Evolutionary conservation across 2,888 invertebrate species (phyloP).

Genomic region (Oligia fasciuncula): DNA sequence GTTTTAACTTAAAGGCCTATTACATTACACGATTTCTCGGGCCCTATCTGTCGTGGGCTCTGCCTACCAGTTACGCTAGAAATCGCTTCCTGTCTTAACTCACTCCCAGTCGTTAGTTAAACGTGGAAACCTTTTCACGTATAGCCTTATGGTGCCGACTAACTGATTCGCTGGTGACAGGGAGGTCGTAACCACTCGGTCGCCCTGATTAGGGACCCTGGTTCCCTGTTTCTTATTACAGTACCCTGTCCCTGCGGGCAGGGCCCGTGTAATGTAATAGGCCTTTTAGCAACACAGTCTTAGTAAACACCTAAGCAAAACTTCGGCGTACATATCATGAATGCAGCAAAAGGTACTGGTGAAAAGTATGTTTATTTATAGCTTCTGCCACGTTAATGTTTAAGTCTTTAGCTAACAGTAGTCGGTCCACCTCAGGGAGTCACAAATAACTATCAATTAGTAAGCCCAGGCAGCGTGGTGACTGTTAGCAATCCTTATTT

Average conservation of each 20-base stretch:
- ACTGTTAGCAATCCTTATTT: constrained; percentile 13
- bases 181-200: too few relatives aligned
- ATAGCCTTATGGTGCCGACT: background rate
- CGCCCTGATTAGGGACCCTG: too few relatives aligned
- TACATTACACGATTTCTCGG: background rate
- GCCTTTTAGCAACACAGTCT: background rate
- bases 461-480: constrained; percentile 3
- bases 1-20: constrained; percentile 1
- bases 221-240: background rate
- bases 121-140: background rate
- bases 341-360: background rate
- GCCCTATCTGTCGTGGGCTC: background rate
- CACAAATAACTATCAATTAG: constrained; percentile 1
- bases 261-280: background rate
- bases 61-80: background rate
- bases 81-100: background rate
- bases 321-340: background rate
- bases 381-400: background rate
- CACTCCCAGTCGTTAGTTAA: background rate
- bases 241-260: background rate
- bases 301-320: background rate
- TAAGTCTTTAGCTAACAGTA: background rate
- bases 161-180: background rate
- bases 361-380: background rate
- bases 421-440: background rate